Evolutionary conservation across 2,113 vertebrate genomes (phyloP), one percentile per base, ranked within the genome.

Genomic region (Nansenia antarctica): DNA sequence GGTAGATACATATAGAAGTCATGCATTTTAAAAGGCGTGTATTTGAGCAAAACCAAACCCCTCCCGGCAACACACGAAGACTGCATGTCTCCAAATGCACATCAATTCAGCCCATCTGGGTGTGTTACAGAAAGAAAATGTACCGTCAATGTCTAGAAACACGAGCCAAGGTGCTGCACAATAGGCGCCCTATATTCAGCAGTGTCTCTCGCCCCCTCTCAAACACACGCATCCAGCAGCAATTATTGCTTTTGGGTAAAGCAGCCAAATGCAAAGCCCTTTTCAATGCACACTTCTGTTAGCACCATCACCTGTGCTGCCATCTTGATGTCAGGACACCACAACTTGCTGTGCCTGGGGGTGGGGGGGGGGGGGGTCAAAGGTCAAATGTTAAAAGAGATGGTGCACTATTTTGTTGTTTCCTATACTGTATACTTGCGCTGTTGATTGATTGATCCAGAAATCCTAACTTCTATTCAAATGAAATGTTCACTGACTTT

Each of bases 251-350:
- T 81, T 70, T 76, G 73, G 83, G 78, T 76, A 70, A 76, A 74
- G 55, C 86, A 87, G 86, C 83, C 87, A 83, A 80, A 76, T 73
- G 83, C 82, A 80, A 81, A 90, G 74, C 78, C 69, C 64, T 49
- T 71, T 68, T 80, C 69, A 87, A 77, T 24, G 77, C 79, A 81
- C 83, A 66, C 61, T 82, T 78, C 31, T n/a, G n/a, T 82, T 42
- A 55, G 69, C 79, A 88, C 82, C 72, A 42, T 88, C 90, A 93
- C 92, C 92, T 93, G 89, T 88, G 88, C 62, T 88, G 92, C 90
- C 92, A 93, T 93, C 85, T 88, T 82, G 91, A 84, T 65, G 84
- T 92, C 88, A 75, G 86, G 82, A 85, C 80, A 86, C 86, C 84
- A 87, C 86, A 73, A 86, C 85, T 86, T 87, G 82, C 88, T 89